Percentiles rank a stretch among this genome's conserved stretches.
These are phyloP conservation scores for Macrobrachium nipponense DNA, from an alignment of 1,140 invertebrate genomes.

Conservation along the genomic window DNA sequence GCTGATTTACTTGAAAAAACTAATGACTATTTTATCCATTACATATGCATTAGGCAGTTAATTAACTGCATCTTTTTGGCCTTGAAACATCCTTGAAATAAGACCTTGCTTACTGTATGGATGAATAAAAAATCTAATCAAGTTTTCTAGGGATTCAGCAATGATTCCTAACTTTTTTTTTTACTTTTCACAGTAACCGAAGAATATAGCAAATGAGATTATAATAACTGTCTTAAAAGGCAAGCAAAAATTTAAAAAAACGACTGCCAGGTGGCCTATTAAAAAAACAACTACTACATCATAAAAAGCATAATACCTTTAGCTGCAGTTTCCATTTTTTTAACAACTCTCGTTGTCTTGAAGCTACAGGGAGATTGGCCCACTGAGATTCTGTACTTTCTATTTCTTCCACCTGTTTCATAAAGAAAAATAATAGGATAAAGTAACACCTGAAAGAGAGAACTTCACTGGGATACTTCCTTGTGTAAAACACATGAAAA, in stretches of 20 bases:
- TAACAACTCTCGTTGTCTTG: conserved; percentile 85
- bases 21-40: no score
- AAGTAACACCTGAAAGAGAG: neutral
- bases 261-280: neutral
- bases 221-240: conserved; percentile 4
- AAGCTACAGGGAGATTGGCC: conserved; percentile 80
- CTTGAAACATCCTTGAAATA: no score
- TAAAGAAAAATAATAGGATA: conserved; percentile 26
- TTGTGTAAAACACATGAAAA: neutral
- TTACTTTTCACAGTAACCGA: no score
- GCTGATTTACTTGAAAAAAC: no score
- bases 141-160: no score
- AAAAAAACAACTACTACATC: conserved; percentile 10
- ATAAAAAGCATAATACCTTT: conserved; percentile 69
- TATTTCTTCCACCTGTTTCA: conserved; percentile 79
- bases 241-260: neutral
- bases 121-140: no score
- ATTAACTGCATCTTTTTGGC: no score
- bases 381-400: conserved; percentile 84
- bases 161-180: no score
- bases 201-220: neutral
- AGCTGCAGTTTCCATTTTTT: conserved; percentile 87
- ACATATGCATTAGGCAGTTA: no score
- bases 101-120: no score
- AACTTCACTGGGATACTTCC: neutral